These are phyloP conservation scores for Akabosia matsudoensis DNA, from an alignment of 1,140 invertebrate genomes.

Conservation along the genomic window DNA sequence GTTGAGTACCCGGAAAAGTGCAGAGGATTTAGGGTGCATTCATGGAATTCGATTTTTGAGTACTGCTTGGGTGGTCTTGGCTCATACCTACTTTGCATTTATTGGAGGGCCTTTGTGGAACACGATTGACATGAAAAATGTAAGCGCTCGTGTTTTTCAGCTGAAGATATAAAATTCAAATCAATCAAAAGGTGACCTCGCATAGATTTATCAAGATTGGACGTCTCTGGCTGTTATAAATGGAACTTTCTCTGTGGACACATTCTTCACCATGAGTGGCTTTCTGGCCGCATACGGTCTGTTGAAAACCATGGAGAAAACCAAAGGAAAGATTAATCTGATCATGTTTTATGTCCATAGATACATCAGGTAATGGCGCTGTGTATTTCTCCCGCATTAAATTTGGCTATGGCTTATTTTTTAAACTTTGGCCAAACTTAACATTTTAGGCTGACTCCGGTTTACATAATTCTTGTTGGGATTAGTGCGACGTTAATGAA, in stretches of 20 bases:
- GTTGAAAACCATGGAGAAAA: constrained; percentile 64
- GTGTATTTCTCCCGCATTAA: constrained; percentile 26
- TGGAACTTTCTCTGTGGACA: constrained; percentile 54
- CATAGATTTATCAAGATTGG: constrained; percentile 29
- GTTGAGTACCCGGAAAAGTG: constrained; percentile 46
- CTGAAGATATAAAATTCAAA: background rate
- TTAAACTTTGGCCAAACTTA: constrained; percentile 52
- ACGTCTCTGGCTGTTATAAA: constrained; percentile 46
- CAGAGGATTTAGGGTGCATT: constrained; percentile 47
- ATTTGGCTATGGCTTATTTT: background rate
- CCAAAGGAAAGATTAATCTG: constrained; percentile 59
- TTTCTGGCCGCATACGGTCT: constrained; percentile 36
- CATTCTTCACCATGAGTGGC: constrained; percentile 53
- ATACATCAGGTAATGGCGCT: constrained; percentile 47
- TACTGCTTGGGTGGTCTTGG: constrained; percentile 57
- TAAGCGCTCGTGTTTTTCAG: background rate
- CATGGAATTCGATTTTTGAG: constrained; percentile 54
- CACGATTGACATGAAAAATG: constrained; percentile 3
- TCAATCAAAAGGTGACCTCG: background rate
- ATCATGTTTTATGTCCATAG: constrained; percentile 56
- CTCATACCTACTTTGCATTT: constrained; percentile 50
- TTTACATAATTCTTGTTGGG: constrained; percentile 64
- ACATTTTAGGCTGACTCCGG: constrained; percentile 64
- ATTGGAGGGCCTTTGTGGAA: constrained; percentile 11
- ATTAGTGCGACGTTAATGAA: constrained; percentile 68